Conservation (phyloP, 2,888 invertebrate species). For the Seladonia tumulorum region DNA sequence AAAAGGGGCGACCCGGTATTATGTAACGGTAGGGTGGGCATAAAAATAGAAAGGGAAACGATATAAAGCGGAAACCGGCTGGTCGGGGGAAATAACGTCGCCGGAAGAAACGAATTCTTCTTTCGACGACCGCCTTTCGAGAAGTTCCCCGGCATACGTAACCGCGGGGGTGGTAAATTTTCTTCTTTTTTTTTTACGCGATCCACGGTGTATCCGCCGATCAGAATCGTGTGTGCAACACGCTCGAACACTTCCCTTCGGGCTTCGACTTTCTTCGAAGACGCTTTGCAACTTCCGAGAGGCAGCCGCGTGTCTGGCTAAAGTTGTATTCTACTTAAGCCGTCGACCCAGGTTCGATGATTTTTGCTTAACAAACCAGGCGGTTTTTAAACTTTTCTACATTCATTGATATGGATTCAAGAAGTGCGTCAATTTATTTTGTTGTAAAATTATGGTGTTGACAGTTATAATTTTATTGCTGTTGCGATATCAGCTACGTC, state of each 20-base stretch:
- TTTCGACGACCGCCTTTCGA: slow-evolving; percentile 16
- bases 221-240: slow-evolving; percentile 5
- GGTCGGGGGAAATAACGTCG: slow-evolving; percentile 46
- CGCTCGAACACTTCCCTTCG: slow-evolving; percentile 10
- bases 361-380: not conserved
- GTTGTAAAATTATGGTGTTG: no score
- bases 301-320: not conserved
- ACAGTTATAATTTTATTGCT: no score
- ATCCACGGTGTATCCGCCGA: slow-evolving; percentile 4
- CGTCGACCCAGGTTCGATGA: not conserved
- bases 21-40: slow-evolving; percentile 41
- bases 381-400: not conserved
- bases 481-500: no score
- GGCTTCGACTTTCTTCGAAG: slow-evolving; percentile 8
- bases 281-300: not conserved
- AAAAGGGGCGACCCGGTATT: slow-evolving; percentile 53
- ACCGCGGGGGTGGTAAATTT: slow-evolving; percentile 24
- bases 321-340: not conserved
- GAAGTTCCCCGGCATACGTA: not conserved
- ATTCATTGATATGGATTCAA: not conserved
- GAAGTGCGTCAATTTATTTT: not conserved
- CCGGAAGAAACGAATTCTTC: slow-evolving; percentile 51
- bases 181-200: slow-evolving; percentile 21
- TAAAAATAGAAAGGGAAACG: slow-evolving; percentile 68
- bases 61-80: slow-evolving; percentile 56